Percentiles rank a stretch among this genome's conserved stretches.
phyloP scores from a whole-genome alignment of 1,140 invertebrate species.

The Drosophila pallidifrons region DNA sequence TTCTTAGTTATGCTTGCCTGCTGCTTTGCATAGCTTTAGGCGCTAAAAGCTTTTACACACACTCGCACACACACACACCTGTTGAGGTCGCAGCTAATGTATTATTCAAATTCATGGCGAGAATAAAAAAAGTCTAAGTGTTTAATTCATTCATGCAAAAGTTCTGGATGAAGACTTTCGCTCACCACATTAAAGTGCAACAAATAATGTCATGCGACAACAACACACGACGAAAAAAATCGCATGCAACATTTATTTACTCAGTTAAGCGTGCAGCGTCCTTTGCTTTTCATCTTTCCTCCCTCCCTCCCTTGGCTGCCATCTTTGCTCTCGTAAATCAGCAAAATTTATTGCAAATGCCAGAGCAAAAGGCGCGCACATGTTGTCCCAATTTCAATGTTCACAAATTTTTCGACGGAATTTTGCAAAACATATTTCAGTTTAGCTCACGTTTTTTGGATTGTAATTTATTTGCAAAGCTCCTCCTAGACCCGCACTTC shows the following conservation, averaged over 20 bases:
- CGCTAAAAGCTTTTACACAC: constrained; percentile 72
- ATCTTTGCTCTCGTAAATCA: constrained; percentile 66
- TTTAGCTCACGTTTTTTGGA: constrained; percentile 64
- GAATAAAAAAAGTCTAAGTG: constrained; percentile 43
- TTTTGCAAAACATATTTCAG: constrained; percentile 76
- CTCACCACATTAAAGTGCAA: constrained; percentile 65
- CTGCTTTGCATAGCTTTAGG: constrained; percentile 73
- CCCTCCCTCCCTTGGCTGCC: constrained; percentile 14
- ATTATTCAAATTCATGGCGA: constrained; percentile 67
- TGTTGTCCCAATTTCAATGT: constrained; percentile 77
- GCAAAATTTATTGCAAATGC: constrained; percentile 73
- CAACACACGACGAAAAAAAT: constrained; percentile 13
- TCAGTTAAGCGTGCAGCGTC: constrained; percentile 62
- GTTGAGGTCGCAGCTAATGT: constrained; percentile 50
- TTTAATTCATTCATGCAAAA: constrained; percentile 51
- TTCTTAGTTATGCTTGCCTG: constrained; percentile 17
- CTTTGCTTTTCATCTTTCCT: neutral
- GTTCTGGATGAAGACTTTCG: constrained; percentile 1
- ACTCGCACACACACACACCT: constrained; percentile 39
- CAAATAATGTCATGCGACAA: constrained; percentile 59
- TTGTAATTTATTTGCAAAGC: constrained; percentile 66
- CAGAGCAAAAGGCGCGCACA: constrained; percentile 73
- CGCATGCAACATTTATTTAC: constrained; percentile 74
- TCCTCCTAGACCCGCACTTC: neutral
- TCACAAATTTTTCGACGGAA: constrained; percentile 65